Evolutionary conservation across 2,797 vertebrate genomes (phyloP).

Genomic region (Pipistrellus pipistrellus): DNA sequence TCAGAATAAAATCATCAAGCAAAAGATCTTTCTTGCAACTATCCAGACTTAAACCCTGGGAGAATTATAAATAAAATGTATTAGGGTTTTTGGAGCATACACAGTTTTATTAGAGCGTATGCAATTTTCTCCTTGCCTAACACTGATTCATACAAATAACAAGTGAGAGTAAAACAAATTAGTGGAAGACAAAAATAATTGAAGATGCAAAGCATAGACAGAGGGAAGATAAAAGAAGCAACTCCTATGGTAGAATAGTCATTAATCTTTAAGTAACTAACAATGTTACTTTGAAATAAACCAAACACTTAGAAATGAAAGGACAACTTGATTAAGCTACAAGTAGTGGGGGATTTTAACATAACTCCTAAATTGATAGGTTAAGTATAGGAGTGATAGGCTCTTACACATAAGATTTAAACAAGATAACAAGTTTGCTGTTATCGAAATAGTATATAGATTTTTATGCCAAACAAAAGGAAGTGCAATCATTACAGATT

Average conservation of each 20-base stretch:
- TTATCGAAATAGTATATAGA: background rate
- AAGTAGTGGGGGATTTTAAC: background rate
- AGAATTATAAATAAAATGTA: background rate
- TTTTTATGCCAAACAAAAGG: background rate
- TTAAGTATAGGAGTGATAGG: background rate
- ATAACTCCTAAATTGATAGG: background rate
- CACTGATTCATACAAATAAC: background rate
- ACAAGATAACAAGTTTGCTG: background rate
- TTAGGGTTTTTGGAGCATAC: background rate
- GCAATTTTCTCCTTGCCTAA: background rate
- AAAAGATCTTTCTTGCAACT: background rate
- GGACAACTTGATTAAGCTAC: background rate
- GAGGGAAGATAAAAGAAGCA: background rate
- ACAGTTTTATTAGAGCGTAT: background rate
- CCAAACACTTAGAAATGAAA: background rate
- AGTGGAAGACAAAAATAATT: background rate
- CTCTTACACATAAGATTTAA: background rate
- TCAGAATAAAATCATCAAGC: conserved; percentile 14
- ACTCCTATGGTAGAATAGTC: background rate
- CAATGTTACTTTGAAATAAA: background rate
- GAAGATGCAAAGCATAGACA: background rate
- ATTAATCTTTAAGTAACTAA: background rate
- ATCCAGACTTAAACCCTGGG: background rate
- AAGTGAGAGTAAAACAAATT: background rate
- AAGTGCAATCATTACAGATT: background rate